Conservation (phyloP, 2,797 vertebrate species). For the Peromyscus aztecus region DNA sequence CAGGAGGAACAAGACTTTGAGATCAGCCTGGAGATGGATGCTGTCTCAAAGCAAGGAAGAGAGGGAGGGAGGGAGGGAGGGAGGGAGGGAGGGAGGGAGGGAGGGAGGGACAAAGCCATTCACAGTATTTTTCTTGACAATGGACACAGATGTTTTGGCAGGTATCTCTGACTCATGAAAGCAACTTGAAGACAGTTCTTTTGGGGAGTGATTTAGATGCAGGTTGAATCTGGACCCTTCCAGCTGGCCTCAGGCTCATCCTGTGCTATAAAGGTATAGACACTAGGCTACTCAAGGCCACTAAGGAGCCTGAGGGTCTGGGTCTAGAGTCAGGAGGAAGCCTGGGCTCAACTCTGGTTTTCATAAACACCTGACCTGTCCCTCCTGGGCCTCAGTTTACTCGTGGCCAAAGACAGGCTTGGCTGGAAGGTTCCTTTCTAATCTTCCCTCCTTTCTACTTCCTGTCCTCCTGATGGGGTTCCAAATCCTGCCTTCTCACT, state of each 20-base stretch:
- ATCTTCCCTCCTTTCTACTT: neutral
- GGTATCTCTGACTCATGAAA: conserved; percentile 9
- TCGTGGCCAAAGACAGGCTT: neutral
- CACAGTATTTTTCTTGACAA: neutral
- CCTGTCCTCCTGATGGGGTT: neutral
- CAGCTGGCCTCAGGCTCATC: neutral
- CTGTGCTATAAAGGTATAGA: neutral
- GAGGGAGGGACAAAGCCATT: neutral
- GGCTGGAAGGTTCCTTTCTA: neutral
- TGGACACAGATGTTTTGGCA: neutral
- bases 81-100: neutral
- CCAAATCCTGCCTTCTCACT: conserved; percentile 69
- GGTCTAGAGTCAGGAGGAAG: too few species aligned
- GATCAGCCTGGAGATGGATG: neutral
- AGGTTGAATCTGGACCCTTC: conserved; percentile 27
- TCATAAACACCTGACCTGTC: neutral
- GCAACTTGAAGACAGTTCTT: neutral
- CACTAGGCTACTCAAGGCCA: neutral
- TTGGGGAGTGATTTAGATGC: conserved; percentile 8
- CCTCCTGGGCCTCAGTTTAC: conserved; percentile 3
- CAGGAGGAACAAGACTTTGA: neutral
- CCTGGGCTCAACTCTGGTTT: neutral
- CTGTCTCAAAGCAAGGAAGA: neutral
- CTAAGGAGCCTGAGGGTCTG: neutral
- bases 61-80: fast-evolving